Evolutionary conservation across 2,888 invertebrate genomes (phyloP).

Genomic region (Caenorhabditis sp.): DNA sequence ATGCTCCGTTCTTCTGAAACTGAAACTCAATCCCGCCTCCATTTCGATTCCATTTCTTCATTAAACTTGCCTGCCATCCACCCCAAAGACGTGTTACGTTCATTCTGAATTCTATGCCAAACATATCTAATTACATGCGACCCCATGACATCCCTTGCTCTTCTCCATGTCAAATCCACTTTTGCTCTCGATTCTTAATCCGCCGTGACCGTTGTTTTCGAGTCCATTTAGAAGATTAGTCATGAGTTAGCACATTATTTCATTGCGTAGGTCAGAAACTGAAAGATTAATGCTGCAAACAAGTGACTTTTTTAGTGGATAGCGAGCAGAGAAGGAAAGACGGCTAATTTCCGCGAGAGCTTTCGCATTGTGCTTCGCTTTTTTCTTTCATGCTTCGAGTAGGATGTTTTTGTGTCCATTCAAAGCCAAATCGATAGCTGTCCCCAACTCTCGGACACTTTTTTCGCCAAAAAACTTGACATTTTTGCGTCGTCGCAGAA

Average conservation of each 20-base stretch:
- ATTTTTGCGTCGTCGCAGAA: background rate
- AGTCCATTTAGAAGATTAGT: conserved; percentile 15
- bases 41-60: conserved; percentile 12
- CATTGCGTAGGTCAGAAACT: conserved; percentile 21
- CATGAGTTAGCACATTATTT: conserved; percentile 2
- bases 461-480: background rate
- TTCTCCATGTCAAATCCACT: conserved; percentile 35
- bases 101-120: conserved; percentile 37
- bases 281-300: conserved; percentile 23
- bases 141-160: conserved; percentile 9
- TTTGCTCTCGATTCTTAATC: conserved; percentile 21
- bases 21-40: conserved; percentile 27
- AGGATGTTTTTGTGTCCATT: conserved; percentile 33
- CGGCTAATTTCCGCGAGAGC: conserved; percentile 35
- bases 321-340: conserved; percentile 13
- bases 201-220: conserved; percentile 1
- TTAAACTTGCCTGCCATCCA: too few relatives aligned
- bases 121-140: conserved; percentile 47
- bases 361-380: conserved; percentile 13
- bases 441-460: background rate
- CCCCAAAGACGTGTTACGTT: conserved; percentile 24
- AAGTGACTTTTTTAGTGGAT: conserved; percentile 7
- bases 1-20: conserved; percentile 3
- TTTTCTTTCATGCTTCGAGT: conserved; percentile 28
- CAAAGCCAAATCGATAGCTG: conserved; percentile 28